Evolutionary conservation across 2,113 vertebrate genomes (phyloP), one percentile per base, ranked within the genome.

Genomic region (Aegithalos caudatus): DNA sequence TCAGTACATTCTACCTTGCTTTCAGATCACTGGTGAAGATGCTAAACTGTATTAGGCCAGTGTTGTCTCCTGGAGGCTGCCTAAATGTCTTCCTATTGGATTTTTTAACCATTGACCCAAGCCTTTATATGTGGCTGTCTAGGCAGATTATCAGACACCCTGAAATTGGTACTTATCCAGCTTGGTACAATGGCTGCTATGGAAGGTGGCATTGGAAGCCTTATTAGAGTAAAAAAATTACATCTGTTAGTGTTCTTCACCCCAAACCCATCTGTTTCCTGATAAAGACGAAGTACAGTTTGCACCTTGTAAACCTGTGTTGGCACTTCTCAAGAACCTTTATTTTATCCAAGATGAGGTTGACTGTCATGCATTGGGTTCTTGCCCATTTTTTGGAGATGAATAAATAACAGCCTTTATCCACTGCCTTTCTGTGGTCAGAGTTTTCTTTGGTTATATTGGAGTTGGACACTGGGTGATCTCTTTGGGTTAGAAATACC

Each of bases 91-190:
- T 86, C 18, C 40, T 7, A 7, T 51, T 65, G 65, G 33, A n/a
- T 71, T 62, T 60, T 57, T 58, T 35, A 76, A 18, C 21, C 2
- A 2, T 7, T 73, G 40, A 35, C 50, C 13, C 8, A 31, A 60
- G 9, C 20, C 35, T 77, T 77, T n/a, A 45, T 15, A 1, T 70
- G 21, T 81, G 40, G 2, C 25, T 66, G 14, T 61, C 20, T 38
- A 16, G 61, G 15, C 24, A 58, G n/a, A 24, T 74, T 57, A 82
- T 57, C 51, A 82, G n/a, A 19, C 14, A 53, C 6, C 16, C 27
- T 2, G 7, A 62, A 71, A 22, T 23, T 53, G 24, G 12, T 79
- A 48, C 35, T 79, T 86, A 15, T 0, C 6, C 17, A 24, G 0
- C 67, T 70, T 44, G 38, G 22, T 58, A 45, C 14, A 40, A 71